Evolutionary conservation across 2,113 vertebrate genomes (phyloP), one percentile per base, ranked within the genome.

Genomic region (Thunnus thynnus): DNA sequence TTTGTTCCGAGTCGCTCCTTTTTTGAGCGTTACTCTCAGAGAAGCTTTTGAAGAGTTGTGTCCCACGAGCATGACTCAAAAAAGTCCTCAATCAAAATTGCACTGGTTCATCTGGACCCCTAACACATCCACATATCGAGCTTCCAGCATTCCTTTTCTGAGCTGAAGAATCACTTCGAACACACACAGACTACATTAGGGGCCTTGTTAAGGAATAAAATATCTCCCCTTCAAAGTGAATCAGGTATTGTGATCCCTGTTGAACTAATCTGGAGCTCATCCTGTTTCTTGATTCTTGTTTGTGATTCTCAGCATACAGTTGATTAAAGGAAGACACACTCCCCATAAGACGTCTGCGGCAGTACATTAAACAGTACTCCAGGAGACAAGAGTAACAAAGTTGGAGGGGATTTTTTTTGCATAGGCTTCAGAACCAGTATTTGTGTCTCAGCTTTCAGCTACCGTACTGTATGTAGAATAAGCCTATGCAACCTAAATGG

Each of bases 141-240:
- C 10, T 80, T 80, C 70, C 10, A 70, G 65, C 14, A 32, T 69
- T 63, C 13, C 9, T 79, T 72, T 55, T 48, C 48, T 60, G 48
- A 65, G 16, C 46, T 20, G 1, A 50, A 52, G 65, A 66, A 77
- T 61, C 22, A 36, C 6, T 54, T 3, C 2, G 11, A 48, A 58
- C 52, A 67, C 69, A 73, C 27, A 67, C 60, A 61, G 54, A 71
- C 80, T 82, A 61, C 75, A 57, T 83, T 61, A 73, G 2, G 22
- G 48, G 51, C 13, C 60, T 74, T 80, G 11, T 18, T 55, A 25
- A 58, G 50, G 56, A 70, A 82, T 61, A 22, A 52, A 67, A 63
- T 54, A 79, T 71, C n/a, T 48, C n/a, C 69, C 77, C 55, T 83
- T 77, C 68, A 87, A 84, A 76, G 62, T 57, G 67, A 84, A 80